phyloP scores from a whole-genome alignment of 2,113 vertebrate species.

The Tetrao urogallus region DNA sequence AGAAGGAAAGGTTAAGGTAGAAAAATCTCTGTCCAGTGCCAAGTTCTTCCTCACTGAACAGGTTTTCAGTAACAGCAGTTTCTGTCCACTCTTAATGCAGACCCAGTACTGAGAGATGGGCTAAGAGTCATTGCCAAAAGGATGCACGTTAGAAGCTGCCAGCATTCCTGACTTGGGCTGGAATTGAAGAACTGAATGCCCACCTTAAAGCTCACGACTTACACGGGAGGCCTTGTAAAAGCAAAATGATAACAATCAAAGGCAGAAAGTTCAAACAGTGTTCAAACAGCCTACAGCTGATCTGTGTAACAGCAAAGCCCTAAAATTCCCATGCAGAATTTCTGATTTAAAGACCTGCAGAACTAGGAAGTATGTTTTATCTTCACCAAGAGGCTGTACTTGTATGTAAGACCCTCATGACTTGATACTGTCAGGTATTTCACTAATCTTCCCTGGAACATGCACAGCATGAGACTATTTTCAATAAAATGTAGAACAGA shows the following conservation, averaged over 20 bases:
- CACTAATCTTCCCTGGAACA: neutral
- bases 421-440: neutral
- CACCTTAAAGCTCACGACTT: neutral
- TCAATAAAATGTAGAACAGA: neutral
- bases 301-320: neutral
- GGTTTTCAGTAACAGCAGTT: neutral
- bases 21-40: neutral
- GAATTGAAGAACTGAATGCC: neutral
- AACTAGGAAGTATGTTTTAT: accelerated
- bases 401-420: neutral
- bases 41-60: neutral
- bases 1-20: neutral
- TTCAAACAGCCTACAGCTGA: too few relatives aligned
- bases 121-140: neutral
- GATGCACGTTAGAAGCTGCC: neutral
- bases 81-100: neutral
- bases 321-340: accelerated
- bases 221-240: too few relatives aligned
- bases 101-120: accelerated
- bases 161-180: neutral
- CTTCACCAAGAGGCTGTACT: neutral
- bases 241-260: too few relatives aligned
- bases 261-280: neutral
- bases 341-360: neutral
- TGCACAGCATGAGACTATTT: accelerated